Base-by-base conservation (phyloP, 2,113 vertebrate genomes). In the Salvelinus namaycush region DNA sequence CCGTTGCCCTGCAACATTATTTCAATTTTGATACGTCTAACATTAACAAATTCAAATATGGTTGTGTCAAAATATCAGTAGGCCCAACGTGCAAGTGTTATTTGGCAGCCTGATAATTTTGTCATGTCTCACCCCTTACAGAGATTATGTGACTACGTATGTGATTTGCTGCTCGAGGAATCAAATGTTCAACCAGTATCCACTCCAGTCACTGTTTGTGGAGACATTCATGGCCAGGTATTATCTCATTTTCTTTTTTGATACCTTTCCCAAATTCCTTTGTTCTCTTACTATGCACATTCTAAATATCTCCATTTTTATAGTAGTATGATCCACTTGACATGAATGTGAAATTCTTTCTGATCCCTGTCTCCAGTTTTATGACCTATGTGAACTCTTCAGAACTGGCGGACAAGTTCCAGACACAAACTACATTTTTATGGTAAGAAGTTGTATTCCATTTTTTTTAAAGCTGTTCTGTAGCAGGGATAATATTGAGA, bases 361-460 rank as follows among this genome's bases (percentile, higher is more conserved):
- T 59, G 14, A 68, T 49, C 27, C 66, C 16, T 83, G 73, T 72
- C 77, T 83, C 82, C 90, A 99, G 97, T 99, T 99, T 94, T 99
- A 99, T 85, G 97, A 98, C 90, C 91, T 98, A 75, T 96, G 96
- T 88, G 97, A 99, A 88, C 95, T 99, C 87, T 99, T 99, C 93
- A 91, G 97, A 91, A 99, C 97, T 70, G 97, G 97, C 83, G 97
- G 97, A 18, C 96, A 97, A 86, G 97, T 97, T 88, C 97, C 97
- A 77, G 97, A 99, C 91, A 99, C 97, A 89, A 97, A 98, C 91
- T 99, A 98, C 90, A 97, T 98, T 92, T 99, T 98, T 92, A 98
- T 99, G 97, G 97, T 99, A 16, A 16, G 59, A 62, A 62, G 9
- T 24, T 24, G 1, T 9, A 11, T 62, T 62, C 20, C 6, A n/a